Evolutionary conservation across 2,888 invertebrate species (phyloP), one percentile per base, ranked within the genome.

Genomic region (Allacma fusca): DNA sequence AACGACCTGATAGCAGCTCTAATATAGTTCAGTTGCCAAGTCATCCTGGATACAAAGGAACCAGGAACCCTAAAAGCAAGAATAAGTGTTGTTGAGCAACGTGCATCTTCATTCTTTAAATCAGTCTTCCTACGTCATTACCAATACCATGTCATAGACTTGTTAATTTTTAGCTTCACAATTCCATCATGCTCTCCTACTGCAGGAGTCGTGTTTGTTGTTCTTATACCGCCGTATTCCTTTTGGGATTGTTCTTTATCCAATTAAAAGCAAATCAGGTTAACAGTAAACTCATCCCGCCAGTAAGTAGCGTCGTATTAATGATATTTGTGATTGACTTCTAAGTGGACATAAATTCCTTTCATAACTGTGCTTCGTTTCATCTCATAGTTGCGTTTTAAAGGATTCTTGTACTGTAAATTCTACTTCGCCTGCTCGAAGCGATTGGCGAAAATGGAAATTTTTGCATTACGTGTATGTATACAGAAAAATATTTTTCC

Each of bases 1-100:
- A 92, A 85, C 92, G 93, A 87, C 91, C 91, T 85, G 89, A 90
- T 80, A 87, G 87, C 76, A 88, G 86, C 57, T 34, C 57, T 80
- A 93, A 93, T 86, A 92, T 91, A 78, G 92, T 94, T 57, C 57
- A 21, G 5, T 19, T 57, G 57, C 57, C n/a, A 19, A 57, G 19
- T 57, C 57, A 57, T 21, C 57, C 57, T 4, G 57, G 57, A 2
- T 4, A 59, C 2, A 72, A 59, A 28, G 59, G 62, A 34, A 34
- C 57, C 26, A 72, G 57, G 59, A 34, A 34, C 34, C 34, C 34
- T 34, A 72, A 72, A 34, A 16, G 12, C 62, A 57, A 57, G 57
- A 57, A 57, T 57, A 24, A 73, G 23, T 73, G 73, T 73, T 73
- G 73, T 73, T 73, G 67, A 73, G 24, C 26, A 72, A 72, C 23